A percentile compares a stretch with the other conserved stretches of the same genome.
Conservation (phyloP, 2,888 invertebrate genomes). For the Prionchulus punctatus region DNA sequence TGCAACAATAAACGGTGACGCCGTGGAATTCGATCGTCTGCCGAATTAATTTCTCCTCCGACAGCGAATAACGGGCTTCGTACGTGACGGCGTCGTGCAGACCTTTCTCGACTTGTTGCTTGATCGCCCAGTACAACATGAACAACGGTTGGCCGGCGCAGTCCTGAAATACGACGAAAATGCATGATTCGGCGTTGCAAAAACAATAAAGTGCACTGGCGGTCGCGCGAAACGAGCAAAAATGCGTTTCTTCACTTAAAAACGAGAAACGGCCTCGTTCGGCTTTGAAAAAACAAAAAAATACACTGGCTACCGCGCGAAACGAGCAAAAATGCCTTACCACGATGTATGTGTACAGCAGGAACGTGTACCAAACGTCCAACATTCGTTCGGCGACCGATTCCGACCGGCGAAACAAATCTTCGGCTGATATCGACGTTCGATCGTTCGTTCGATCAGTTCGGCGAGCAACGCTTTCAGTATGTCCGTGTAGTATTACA, state of each 20-base stretch:
- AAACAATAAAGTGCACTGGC: no score
- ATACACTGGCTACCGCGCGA: no score
- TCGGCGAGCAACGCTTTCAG: slow-evolving; percentile 88
- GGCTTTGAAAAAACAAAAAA: no score
- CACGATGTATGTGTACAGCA: slow-evolving; percentile 82
- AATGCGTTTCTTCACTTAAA: no score
- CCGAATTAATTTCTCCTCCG: slow-evolving; percentile 94
- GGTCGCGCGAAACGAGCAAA: no score
- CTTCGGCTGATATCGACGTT: slow-evolving; percentile 45
- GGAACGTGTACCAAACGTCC: slow-evolving; percentile 97
- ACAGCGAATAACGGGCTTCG: slow-evolving; percentile 92
- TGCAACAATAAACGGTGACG: slow-evolving; percentile 57
- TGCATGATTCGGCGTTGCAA: no score
- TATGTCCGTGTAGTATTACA: slow-evolving; percentile 98
- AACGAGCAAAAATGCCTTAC: no score
- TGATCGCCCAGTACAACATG: slow-evolving; percentile 92
- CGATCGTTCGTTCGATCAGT: slow-evolving; percentile 92
- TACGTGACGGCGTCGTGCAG: slow-evolving; percentile 94
- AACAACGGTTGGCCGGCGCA: slow-evolving; percentile 96
- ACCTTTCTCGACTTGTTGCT: slow-evolving; percentile 98
- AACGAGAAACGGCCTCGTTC: no score
- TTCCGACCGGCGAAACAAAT: slow-evolving; percentile 52
- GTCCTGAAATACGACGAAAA: slow-evolving; percentile 54
- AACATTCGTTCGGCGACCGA: slow-evolving; percentile 99
- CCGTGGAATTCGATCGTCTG: slow-evolving; percentile 76